Evolutionary conservation across 2,797 vertebrate species (phyloP).

Genomic region (Spea hammondii): DNA sequence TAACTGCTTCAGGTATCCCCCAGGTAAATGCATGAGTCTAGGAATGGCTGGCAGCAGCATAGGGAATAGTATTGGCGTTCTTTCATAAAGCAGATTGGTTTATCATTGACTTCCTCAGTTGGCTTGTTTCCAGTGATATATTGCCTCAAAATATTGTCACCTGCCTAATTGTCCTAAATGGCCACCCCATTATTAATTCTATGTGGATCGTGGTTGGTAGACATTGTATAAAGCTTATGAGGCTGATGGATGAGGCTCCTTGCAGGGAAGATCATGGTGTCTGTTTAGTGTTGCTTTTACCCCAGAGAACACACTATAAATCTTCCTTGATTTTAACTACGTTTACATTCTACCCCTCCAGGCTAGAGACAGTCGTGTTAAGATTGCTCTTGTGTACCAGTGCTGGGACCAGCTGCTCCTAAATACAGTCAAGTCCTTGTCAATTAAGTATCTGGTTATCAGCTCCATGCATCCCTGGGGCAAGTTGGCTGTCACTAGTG

Average conservation of each 20-base stretch:
- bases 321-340: slow-evolving; percentile 95
- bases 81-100: slow-evolving; percentile 24
- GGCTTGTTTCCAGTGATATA: slow-evolving; percentile 68
- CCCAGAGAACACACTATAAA: slow-evolving; percentile 95
- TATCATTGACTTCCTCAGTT: slow-evolving; percentile 39
- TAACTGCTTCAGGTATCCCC: not conserved
- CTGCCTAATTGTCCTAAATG: slow-evolving; percentile 82
- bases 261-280: slow-evolving; percentile 83
- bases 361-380: slow-evolving; percentile 90
- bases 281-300: slow-evolving; percentile 81
- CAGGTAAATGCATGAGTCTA: not conserved
- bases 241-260: slow-evolving; percentile 78
- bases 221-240: slow-evolving; percentile 62
- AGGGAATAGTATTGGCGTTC: slow-evolving; percentile 7
- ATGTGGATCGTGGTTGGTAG: slow-evolving; percentile 69
- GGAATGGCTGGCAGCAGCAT: slow-evolving; percentile 21
- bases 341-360: slow-evolving; percentile 84
- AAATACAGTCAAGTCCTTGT: slow-evolving; percentile 99
- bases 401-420: slow-evolving; percentile 97
- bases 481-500: slow-evolving; percentile 84
- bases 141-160: slow-evolving; percentile 80
- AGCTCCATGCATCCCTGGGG: slow-evolving; percentile 87
- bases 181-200: slow-evolving; percentile 83
- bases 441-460: slow-evolving; percentile 99
- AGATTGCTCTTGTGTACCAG: slow-evolving; percentile 95